Conservation (phyloP, 2,888 invertebrate genomes). For the Epinotia nisella region DNA sequence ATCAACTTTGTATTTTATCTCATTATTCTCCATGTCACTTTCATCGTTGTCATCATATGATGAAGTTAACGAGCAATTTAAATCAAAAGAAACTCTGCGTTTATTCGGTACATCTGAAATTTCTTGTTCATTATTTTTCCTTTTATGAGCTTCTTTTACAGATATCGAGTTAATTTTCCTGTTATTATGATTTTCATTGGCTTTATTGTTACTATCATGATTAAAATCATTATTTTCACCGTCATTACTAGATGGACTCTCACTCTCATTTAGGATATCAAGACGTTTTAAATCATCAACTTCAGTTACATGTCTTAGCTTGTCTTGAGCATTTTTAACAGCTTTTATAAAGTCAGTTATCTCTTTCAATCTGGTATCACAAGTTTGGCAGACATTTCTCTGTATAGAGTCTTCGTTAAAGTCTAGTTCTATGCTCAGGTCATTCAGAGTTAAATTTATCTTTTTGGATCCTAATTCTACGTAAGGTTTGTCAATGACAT, state of each 20-base stretch:
- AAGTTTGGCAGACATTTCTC: not conserved
- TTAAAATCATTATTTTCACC: not conserved
- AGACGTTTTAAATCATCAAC: not conserved
- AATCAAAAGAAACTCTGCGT: not conserved
- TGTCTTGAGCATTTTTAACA: slow-evolving; percentile 2
- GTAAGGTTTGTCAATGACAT: not conserved
- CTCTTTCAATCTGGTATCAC: not conserved
- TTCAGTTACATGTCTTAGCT: not conserved
- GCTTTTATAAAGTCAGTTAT: not conserved
- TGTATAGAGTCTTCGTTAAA: not conserved
- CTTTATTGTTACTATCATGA: not conserved
- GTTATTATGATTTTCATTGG: not conserved
- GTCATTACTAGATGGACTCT: not conserved
- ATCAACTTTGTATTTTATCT: not conserved
- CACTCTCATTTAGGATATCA: not conserved
- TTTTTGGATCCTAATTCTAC: not conserved
- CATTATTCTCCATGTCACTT: not conserved
- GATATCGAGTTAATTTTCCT: not conserved
- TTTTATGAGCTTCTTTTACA: not conserved
- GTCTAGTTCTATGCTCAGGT: not conserved
- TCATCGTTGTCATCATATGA: not conserved
- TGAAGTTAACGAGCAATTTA: not conserved
- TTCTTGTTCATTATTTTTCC: not conserved
- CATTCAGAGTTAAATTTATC: not conserved
- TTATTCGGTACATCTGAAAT: not conserved